Percentiles rank a stretch among this genome's conserved stretches.
Evolutionary conservation across 30 jellyfish, hydroid and myxozoan genomes (phyloP).

Genomic region (Rhopilema esculentum): DNA sequence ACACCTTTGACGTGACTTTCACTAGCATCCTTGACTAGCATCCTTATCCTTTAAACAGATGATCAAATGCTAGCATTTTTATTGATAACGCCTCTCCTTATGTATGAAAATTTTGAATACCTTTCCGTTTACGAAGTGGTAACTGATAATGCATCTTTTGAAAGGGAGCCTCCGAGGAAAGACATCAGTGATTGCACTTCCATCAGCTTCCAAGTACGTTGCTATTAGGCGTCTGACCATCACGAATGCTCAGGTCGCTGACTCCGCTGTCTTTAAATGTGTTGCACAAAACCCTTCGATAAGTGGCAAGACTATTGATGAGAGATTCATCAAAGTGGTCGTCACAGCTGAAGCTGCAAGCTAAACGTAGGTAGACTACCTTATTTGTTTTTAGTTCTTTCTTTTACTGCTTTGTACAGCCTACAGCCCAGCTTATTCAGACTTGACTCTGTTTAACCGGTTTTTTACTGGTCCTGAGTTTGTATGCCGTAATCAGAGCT

Average conservation of each 20-base stretch:
- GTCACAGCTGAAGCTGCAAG: not conserved
- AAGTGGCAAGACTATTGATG: conserved; percentile 29
- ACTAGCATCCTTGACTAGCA: too few species aligned
- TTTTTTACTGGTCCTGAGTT: too few species aligned
- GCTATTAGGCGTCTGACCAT: conserved; percentile 28
- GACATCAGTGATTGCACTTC: not conserved
- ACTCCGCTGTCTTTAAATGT: conserved; percentile 50
- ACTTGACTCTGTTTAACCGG: too few species aligned
- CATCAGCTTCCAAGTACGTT: conserved; percentile 44
- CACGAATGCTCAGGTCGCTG: conserved; percentile 56
- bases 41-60: too few species aligned
- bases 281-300: conserved; percentile 47
- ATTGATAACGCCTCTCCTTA: too few species aligned
- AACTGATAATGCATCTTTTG: not conserved
- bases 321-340: conserved; percentile 32
- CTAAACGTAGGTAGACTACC: not conserved
- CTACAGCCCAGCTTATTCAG: too few species aligned
- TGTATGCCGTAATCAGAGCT: too few species aligned
- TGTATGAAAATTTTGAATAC: not conserved
- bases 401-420: too few species aligned
- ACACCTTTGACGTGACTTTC: too few species aligned
- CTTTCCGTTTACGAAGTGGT: not conserved
- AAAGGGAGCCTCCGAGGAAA: conserved; percentile 45
- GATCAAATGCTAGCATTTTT: too few species aligned
- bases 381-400: too few species aligned